Conservation (phyloP, 2,797 vertebrate species). For the Pangasius sanitwongsei region DNA sequence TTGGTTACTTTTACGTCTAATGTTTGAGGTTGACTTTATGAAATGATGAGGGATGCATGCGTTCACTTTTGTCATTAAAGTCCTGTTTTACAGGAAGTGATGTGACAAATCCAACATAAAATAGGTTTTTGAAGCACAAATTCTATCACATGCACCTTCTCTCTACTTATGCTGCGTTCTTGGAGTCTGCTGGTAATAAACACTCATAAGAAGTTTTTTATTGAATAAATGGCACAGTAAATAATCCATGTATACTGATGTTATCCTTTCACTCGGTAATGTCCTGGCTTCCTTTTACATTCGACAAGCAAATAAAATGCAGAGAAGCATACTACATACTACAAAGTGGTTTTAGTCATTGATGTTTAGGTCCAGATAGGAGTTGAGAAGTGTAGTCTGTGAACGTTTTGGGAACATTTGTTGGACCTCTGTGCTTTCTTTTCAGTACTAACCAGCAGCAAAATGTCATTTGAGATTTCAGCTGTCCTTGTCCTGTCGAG, state of each 20-base stretch:
- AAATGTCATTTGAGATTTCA: conserved; percentile 14
- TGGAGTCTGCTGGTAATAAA: not conserved
- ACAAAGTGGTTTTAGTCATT: not conserved
- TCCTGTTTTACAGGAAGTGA: not conserved
- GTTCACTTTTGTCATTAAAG: too few relatives aligned
- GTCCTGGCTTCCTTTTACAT: not conserved
- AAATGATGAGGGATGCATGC: too few relatives aligned
- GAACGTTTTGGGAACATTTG: not conserved
- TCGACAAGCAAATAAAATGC: not conserved
- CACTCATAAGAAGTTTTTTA: too few relatives aligned
- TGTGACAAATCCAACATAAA: not conserved
- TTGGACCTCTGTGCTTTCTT: not conserved
- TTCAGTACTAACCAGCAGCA: not conserved
- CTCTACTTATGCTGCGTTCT: not conserved
- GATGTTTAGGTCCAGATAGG: not conserved
- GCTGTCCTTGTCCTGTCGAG: conserved; percentile 29
- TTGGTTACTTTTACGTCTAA: not conserved
- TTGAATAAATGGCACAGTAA: too few relatives aligned
- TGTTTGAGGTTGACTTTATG: not conserved
- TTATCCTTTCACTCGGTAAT: not conserved
- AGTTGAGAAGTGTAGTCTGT: not conserved
- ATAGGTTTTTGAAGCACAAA: not conserved
- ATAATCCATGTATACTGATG: not conserved
- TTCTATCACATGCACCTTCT: accelerated
- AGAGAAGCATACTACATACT: too few relatives aligned